Evolutionary conservation across 2,797 vertebrate genomes (phyloP).

Genomic region (Epinephelus awoara): DNA sequence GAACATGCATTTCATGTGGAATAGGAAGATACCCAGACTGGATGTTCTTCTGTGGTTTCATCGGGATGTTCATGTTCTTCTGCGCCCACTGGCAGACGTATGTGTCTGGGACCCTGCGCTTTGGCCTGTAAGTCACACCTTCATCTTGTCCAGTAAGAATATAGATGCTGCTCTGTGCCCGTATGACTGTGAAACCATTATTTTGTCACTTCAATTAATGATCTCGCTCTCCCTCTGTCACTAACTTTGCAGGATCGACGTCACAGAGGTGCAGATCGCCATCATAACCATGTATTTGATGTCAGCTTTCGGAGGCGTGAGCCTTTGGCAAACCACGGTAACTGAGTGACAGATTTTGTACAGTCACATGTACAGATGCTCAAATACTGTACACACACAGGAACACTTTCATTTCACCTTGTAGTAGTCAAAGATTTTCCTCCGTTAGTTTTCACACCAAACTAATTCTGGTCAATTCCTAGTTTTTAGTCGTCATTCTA

Average conservation of each 20-base stretch:
- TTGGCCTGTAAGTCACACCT: slow-evolving; percentile 91
- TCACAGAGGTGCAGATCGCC: slow-evolving; percentile 95
- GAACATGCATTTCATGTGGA: slow-evolving; percentile 91
- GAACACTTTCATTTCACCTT: slow-evolving; percentile 65
- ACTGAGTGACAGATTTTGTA: neutral
- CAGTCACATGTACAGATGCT: slow-evolving; percentile 20
- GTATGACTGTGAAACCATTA: neutral
- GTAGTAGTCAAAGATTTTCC: slow-evolving; percentile 16
- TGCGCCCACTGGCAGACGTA: slow-evolving; percentile 99
- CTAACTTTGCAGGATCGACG: slow-evolving; percentile 89
- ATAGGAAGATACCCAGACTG: slow-evolving; percentile 91
- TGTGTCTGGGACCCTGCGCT: slow-evolving; percentile 95
- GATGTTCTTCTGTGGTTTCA: slow-evolving; percentile 96
- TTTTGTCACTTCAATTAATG: neutral
- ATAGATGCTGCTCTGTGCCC: neutral
- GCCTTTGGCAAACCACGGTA: slow-evolving; percentile 93
- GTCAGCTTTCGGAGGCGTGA: slow-evolving; percentile 90
- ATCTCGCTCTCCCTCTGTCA: neutral
- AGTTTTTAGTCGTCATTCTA: slow-evolving; percentile 60
- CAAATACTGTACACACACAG: slow-evolving; percentile 19
- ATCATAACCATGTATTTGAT: slow-evolving; percentile 91
- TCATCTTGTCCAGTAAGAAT: no score
- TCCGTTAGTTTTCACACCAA: slow-evolving; percentile 32
- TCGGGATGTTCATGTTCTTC: slow-evolving; percentile 98
- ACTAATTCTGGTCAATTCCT: slow-evolving; percentile 45